Base-by-base conservation (phyloP, 2,888 invertebrate species). In the Mantis religiosa region DNA sequence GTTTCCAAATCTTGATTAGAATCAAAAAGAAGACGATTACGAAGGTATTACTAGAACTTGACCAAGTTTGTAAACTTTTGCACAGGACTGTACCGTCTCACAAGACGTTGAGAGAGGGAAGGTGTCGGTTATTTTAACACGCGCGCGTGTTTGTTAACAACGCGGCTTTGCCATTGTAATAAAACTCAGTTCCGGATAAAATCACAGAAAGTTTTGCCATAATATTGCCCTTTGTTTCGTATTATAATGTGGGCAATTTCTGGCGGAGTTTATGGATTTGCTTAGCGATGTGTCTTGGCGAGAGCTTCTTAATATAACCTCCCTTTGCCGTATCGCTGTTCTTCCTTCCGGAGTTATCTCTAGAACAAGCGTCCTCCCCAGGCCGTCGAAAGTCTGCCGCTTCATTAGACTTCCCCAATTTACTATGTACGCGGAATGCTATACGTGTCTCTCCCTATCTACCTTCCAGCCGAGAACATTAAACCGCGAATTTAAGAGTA, bases 211-310 rank as follows among this genome's bases (percentile, higher is more conserved):
- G 87, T 87, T 87, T 82, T 27, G 87, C 87, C 87, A 87, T 87
- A 87, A 87, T 87, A 87, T 87, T 82, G 34, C 41, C 86, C 87
- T 87, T 87, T 87, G 87, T 87, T 87, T 87, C 82, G 87, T 87
- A 87, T 87, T 87, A 87, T 71, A 87, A 87, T 87, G 87, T 87
- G 82, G 28, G 87, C 82, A 87, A 87, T 87, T 82, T 82, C 87
- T 87, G 82, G 54, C 28, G n/a, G 28, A 87, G 82, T 87, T 87
- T 87, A 87, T 87, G 87, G 87, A 87, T 87, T 87, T 87, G 87
- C 82, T 87, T 86, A 71, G 54, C 54, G 54, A 71, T 71, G 54
- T 71, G 54, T 71, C 54, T 71, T 71, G 54, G 41, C 25, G 54
- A 71, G 54, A 71, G 54, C 54, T 71, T 71, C 54, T 71, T 71